A percentile compares a stretch with the other conserved stretches of the same genome.
Evolutionary conservation across 2,888 invertebrate genomes (phyloP).

Genomic region (Pheosia gnoma): DNA sequence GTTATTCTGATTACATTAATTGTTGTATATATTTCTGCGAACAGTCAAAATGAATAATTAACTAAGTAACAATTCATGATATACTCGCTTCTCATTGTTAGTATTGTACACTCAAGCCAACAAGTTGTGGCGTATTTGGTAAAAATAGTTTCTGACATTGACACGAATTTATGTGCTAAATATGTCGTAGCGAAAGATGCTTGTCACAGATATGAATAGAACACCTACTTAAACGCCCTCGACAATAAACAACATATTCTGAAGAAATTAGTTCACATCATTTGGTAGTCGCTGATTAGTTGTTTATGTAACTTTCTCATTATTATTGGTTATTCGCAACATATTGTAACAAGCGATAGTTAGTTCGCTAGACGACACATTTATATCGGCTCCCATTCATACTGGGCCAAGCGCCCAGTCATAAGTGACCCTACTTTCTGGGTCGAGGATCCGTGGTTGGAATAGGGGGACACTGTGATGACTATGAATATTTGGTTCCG

Average conservation of each 20-base stretch:
- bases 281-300: not conserved
- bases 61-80: not conserved
- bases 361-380: too few species aligned
- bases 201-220: conserved; percentile 7
- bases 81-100: not conserved
- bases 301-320: not conserved
- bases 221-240: conserved; percentile 4
- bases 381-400: too few species aligned
- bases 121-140: conserved; percentile 7
- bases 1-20: not conserved
- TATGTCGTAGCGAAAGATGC: conserved; percentile 3
- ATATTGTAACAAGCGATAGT: too few species aligned
- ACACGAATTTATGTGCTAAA: conserved; percentile 6
- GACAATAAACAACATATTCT: conserved; percentile 1
- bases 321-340: too few species aligned
- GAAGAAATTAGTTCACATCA: conserved; percentile 1
- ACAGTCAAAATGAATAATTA: not conserved
- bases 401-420: too few species aligned
- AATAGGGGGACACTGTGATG: too few species aligned
- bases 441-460: too few species aligned
- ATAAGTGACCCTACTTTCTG: too few species aligned
- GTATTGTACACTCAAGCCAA: not conserved
- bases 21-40: not conserved
- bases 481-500: too few species aligned
- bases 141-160: conserved; percentile 10